phyloP scores from a whole-genome alignment of 2,113 vertebrate genomes.

The Ptychochromis oligacanthus region DNA sequence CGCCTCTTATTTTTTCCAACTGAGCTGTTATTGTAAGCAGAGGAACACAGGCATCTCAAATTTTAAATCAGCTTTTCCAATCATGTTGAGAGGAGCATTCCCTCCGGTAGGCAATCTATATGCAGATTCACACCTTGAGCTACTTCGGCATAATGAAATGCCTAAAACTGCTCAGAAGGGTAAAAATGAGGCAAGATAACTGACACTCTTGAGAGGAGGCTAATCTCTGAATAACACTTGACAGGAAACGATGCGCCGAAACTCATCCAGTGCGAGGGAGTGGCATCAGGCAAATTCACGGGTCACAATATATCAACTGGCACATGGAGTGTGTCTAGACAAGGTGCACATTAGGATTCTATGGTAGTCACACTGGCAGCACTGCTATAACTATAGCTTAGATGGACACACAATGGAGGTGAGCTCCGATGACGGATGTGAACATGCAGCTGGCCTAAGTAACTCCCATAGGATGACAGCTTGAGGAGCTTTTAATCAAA shows the following conservation, averaged over 20 bases:
- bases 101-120: conserved; percentile 73
- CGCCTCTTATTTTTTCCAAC: conserved; percentile 16
- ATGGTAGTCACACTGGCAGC: conserved; percentile 37
- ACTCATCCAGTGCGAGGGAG: conserved; percentile 24
- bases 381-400: conserved; percentile 21
- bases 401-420: conserved; percentile 32
- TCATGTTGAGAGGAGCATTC: conserved; percentile 60
- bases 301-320: conserved; percentile 44
- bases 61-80: conserved; percentile 70
- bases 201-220: conserved; percentile 65
- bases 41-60: conserved; percentile 48
- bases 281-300: conserved; percentile 33
- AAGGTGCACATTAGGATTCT: conserved; percentile 47
- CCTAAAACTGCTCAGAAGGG: conserved; percentile 67
- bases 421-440: conserved; percentile 14
- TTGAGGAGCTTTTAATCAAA: conserved; percentile 48
- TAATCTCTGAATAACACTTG: conserved; percentile 74
- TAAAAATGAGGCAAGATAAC: conserved; percentile 65
- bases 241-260: conserved; percentile 60
- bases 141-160: conserved; percentile 73
- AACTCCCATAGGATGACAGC: conserved; percentile 52
- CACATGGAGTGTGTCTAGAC: conserved; percentile 39
- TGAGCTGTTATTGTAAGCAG: conserved; percentile 57
- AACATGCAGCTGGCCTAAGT: conserved; percentile 42
- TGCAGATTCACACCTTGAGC: conserved; percentile 79